These are phyloP conservation scores for Diaprepes abbreviatus DNA, from an alignment of 2,888 invertebrate species.

Conservation along the genomic window DNA sequence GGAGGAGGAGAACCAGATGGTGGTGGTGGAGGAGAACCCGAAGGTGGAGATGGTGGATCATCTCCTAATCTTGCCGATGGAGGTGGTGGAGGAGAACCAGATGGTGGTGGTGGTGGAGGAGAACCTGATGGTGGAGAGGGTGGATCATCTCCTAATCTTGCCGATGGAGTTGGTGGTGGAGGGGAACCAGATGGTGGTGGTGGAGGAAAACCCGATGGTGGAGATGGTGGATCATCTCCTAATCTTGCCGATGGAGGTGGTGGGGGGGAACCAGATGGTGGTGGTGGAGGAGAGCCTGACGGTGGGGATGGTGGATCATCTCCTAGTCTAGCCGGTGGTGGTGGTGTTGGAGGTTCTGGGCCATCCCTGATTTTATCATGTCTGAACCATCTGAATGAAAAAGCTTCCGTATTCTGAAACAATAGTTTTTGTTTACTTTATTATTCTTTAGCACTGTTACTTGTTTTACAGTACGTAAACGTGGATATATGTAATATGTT, in stretches of 20 bases:
- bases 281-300: no score
- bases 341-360: not conserved
- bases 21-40: constrained; percentile 50
- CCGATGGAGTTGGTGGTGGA: not conserved
- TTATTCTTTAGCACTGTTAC: no score
- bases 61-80: not conserved
- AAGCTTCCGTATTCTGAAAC: no score
- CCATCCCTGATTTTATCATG: not conserved
- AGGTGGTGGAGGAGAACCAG: no score
- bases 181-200: not conserved
- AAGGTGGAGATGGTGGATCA: constrained; percentile 37
- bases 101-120: no score
- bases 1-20: no score
- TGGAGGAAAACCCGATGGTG: constrained; percentile 53
- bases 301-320: no score
- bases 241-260: not conserved
- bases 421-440: not conserved
- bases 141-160: not conserved
- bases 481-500: no score
- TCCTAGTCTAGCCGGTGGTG: not conserved
- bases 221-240: not conserved
- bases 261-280: no score
- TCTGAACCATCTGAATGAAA: not conserved
- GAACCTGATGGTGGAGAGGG: no score
- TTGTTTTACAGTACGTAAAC: no score